Conservation (phyloP, 2,888 invertebrate genomes). For the Laspeyria flexula region DNA sequence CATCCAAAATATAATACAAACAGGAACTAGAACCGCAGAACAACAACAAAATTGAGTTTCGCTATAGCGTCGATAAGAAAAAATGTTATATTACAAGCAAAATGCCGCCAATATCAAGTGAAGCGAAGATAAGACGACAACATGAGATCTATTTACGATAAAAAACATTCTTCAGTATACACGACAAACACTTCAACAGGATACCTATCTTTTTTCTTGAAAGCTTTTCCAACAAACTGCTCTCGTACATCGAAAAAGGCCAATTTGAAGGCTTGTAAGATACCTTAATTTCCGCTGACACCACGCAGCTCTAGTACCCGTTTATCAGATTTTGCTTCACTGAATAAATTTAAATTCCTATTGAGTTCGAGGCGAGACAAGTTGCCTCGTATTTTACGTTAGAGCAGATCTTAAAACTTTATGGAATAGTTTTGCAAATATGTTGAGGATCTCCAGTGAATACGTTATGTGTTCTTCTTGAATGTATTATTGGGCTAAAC, state of each 20-base stretch:
- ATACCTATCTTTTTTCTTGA: slow-evolving; percentile 2
- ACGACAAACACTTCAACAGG: slow-evolving; percentile 2
- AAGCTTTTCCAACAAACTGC: neutral
- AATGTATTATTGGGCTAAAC: too few species aligned
- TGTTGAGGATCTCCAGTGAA: neutral
- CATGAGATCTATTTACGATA: neutral
- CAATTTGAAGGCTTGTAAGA: slow-evolving; percentile 14
- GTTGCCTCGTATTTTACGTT: neutral
- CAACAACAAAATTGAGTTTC: too few species aligned
- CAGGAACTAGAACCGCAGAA: neutral
- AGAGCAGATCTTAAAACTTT: neutral
- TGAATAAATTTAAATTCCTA: slow-evolving; percentile 42
- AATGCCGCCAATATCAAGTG: neutral
- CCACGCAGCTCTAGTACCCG: slow-evolving; percentile 12
- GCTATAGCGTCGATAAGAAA: neutral
- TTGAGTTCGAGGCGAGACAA: slow-evolving; percentile 1
- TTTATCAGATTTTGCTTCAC: slow-evolving; percentile 35
- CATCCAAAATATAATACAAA: neutral
- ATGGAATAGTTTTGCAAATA: slow-evolving; percentile 12
- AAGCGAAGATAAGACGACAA: neutral
- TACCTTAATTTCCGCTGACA: slow-evolving; percentile 34
- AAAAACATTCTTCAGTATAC: neutral
- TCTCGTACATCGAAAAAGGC: neutral
- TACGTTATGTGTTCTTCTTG: neutral
- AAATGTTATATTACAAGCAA: neutral